A percentile compares a stretch with the other conserved stretches of the same genome.
Evolutionary conservation across 2,888 invertebrate genomes (phyloP).

Genomic region (Muscina levida): DNA sequence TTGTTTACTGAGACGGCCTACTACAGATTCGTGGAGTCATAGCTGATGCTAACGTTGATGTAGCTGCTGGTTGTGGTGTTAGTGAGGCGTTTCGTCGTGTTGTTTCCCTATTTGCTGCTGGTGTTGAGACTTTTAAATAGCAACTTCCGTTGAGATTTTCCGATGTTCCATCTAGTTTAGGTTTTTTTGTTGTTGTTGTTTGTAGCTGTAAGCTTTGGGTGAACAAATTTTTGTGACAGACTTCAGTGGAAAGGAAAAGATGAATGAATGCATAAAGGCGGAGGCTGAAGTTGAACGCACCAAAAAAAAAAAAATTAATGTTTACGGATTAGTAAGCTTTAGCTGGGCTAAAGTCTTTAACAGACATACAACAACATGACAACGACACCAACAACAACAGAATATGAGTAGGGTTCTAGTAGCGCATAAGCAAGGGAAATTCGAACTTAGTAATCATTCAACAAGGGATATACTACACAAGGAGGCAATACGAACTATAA

Average conservation of each 20-base stretch:
- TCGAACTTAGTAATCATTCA: constrained; percentile 30
- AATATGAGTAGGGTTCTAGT: background rate
- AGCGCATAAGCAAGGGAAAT: constrained; percentile 13
- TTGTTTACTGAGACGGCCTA: constrained; percentile 4
- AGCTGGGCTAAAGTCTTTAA: constrained; percentile 54
- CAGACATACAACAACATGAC: constrained; percentile 39
- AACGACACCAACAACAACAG: constrained; percentile 5
- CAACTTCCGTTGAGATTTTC: constrained; percentile 52
- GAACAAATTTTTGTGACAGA: constrained; percentile 14
- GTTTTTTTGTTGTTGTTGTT: constrained; percentile 24
- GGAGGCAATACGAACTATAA: background rate
- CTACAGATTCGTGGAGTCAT: background rate
- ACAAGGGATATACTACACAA: background rate
- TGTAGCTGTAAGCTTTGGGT: background rate
- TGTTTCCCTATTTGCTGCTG: background rate
- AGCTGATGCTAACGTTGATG: background rate
- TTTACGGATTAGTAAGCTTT: constrained; percentile 55
- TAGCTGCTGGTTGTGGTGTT: background rate
- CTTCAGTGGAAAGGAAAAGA: background rate
- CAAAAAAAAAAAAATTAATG: constrained; percentile 45
- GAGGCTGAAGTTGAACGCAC: constrained; percentile 6
- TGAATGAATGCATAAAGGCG: background rate
- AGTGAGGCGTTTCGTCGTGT: background rate
- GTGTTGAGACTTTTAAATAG: constrained; percentile 41
- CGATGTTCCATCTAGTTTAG: too few relatives aligned